phyloP scores from a whole-genome alignment of 2,888 invertebrate species.

The Tachina lurida region DNA sequence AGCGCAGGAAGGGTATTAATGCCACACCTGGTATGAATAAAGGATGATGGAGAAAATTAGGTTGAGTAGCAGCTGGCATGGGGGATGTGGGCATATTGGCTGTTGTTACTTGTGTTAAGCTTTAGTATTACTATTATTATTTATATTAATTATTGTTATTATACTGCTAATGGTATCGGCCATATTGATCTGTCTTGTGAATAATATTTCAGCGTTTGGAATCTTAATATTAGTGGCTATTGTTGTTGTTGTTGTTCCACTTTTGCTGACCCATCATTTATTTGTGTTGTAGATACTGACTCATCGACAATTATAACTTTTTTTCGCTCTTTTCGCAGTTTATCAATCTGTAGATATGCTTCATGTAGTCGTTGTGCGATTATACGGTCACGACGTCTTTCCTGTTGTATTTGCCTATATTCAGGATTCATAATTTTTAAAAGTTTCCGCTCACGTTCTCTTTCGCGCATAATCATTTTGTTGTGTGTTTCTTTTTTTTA shows the following conservation, averaged over 20 bases:
- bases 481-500: constrained; percentile 80
- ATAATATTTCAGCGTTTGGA: constrained; percentile 66
- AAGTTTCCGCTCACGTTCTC: constrained; percentile 81
- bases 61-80: constrained; percentile 75
- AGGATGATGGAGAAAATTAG: constrained; percentile 79
- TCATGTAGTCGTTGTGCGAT: constrained; percentile 80
- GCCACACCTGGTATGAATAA: constrained; percentile 79
- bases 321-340: constrained; percentile 81
- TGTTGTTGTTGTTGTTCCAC: constrained; percentile 72
- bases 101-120: constrained; percentile 45
- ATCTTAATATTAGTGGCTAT: constrained; percentile 67
- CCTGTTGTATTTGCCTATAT: constrained; percentile 80
- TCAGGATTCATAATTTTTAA: constrained; percentile 81
- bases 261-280: constrained; percentile 63
- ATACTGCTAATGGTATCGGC: constrained; percentile 69
- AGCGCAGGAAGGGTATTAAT: constrained; percentile 80
- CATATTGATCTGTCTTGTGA: constrained; percentile 65
- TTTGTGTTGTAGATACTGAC: constrained; percentile 77
- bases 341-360: constrained; percentile 80
- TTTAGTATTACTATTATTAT: constrained; percentile 60
- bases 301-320: constrained; percentile 79
- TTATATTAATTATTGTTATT: constrained; percentile 71
- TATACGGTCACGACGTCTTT: constrained; percentile 81
- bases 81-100: constrained; percentile 57
- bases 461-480: constrained; percentile 80